phyloP scores from a whole-genome alignment of 37 sponge, comb jelly and placozoan genomes.

The Spongilla lacustris region DNA sequence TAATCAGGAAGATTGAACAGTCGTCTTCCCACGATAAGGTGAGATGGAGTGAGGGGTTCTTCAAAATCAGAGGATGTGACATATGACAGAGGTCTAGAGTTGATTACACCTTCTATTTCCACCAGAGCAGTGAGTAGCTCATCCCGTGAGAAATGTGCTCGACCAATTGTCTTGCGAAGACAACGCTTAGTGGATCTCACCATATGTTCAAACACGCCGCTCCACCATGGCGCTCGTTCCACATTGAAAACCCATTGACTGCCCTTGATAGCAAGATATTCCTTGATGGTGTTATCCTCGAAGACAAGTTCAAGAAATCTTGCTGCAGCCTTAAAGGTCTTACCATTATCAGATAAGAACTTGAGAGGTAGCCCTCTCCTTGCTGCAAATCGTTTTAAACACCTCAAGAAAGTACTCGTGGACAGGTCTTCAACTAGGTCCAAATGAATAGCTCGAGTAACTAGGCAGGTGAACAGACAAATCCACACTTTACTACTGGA shows the following conservation, averaged over 20 bases:
- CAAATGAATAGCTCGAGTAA: slow-evolving; percentile 11
- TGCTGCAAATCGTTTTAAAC: slow-evolving; percentile 12
- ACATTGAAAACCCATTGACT: slow-evolving; percentile 40
- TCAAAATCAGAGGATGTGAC: slow-evolving; percentile 37
- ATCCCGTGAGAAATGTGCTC: slow-evolving; percentile 33
- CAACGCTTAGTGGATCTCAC: slow-evolving; percentile 39
- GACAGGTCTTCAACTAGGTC: slow-evolving; percentile 1
- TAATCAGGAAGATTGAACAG: slow-evolving; percentile 26
- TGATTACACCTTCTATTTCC: slow-evolving; percentile 45
- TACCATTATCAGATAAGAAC: slow-evolving; percentile 20
- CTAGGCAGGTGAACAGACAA: slow-evolving; percentile 23
- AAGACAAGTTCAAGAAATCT: background rate
- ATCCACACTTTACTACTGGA: background rate
- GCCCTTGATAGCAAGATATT: slow-evolving; percentile 13
- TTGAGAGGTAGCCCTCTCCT: background rate
- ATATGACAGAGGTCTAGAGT: slow-evolving; percentile 52
- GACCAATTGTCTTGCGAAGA: background rate
- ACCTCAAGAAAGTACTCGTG: background rate
- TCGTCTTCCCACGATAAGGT: slow-evolving; percentile 21
- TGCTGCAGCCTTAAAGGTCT: slow-evolving; percentile 31
- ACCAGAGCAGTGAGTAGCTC: slow-evolving; percentile 39
- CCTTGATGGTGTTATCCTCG: background rate
- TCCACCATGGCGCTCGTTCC: slow-evolving; percentile 31
- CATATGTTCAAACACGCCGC: background rate
- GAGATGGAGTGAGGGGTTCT: slow-evolving; percentile 51